Conservation (phyloP, 2,113 vertebrate species). For the Cheirogaleus medius region DNA sequence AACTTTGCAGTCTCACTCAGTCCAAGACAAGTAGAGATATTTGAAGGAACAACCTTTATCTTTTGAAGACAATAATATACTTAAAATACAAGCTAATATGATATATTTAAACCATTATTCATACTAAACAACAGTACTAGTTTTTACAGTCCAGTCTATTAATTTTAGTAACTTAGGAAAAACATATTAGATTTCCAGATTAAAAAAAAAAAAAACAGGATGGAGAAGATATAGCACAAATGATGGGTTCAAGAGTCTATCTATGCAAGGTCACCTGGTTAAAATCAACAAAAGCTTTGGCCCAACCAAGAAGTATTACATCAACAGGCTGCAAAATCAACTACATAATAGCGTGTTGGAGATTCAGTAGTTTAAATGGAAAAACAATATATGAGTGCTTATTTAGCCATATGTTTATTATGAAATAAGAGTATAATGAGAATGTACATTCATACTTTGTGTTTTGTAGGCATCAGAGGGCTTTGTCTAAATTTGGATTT, state of each 20-base stretch:
- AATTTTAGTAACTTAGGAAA: background rate
- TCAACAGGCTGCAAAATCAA: background rate
- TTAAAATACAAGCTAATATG: background rate
- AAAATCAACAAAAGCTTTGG: background rate
- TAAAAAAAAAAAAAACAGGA: background rate
- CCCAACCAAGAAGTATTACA: background rate
- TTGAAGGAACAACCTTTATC: slow-evolving; percentile 4
- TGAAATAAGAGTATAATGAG: background rate
- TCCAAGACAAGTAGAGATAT: background rate
- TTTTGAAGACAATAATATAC: background rate
- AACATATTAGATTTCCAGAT: background rate
- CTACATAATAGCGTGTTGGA: background rate
- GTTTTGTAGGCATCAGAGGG: background rate
- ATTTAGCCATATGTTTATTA: background rate
- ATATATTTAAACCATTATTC: background rate
- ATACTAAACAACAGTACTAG: background rate
- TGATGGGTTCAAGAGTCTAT: background rate
- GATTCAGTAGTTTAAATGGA: background rate
- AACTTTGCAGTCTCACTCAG: background rate
- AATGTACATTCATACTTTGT: background rate
- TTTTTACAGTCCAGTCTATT: background rate
- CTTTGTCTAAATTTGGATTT: background rate
- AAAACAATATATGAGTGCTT: background rate
- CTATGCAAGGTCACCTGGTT: background rate
- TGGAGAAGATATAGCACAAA: background rate